Conservation (phyloP, 2,113 vertebrate genomes). For the Elachura formosa region DNA sequence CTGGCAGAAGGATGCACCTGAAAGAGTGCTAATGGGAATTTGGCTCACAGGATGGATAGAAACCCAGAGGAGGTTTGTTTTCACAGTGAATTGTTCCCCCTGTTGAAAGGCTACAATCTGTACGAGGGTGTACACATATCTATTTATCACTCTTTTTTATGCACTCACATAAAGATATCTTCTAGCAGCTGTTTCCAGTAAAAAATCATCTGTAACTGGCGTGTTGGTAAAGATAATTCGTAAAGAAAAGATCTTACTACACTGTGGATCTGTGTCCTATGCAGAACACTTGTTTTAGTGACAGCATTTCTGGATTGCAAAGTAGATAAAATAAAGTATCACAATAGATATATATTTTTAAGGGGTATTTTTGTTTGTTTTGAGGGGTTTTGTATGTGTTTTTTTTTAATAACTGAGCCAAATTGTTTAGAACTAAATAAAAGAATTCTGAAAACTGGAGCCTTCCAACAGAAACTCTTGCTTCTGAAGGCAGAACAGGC, state of each 20-base stretch:
- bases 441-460: background rate
- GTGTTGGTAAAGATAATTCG: background rate
- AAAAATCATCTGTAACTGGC: background rate
- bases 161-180: background rate
- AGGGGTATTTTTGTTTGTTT: background rate
- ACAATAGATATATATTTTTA: background rate
- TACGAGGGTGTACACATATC: background rate
- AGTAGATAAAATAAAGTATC: background rate
- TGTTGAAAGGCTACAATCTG: background rate
- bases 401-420: background rate
- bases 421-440: background rate
- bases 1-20: background rate
- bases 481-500: background rate
- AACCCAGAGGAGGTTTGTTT: background rate
- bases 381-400: accelerated
- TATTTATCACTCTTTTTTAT: background rate
- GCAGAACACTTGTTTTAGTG: background rate
- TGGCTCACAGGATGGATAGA: background rate
- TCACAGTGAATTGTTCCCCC: background rate
- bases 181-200: background rate
- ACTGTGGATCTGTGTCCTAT: background rate
- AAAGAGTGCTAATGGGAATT: background rate
- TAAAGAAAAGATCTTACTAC: background rate
- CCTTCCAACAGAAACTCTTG: background rate
- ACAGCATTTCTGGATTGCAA: background rate